A percentile compares a stretch with the other conserved stretches of the same genome.
These are phyloP conservation scores for Macropis europaea DNA, from an alignment of 2,888 invertebrate species.

Conservation along the genomic window DNA sequence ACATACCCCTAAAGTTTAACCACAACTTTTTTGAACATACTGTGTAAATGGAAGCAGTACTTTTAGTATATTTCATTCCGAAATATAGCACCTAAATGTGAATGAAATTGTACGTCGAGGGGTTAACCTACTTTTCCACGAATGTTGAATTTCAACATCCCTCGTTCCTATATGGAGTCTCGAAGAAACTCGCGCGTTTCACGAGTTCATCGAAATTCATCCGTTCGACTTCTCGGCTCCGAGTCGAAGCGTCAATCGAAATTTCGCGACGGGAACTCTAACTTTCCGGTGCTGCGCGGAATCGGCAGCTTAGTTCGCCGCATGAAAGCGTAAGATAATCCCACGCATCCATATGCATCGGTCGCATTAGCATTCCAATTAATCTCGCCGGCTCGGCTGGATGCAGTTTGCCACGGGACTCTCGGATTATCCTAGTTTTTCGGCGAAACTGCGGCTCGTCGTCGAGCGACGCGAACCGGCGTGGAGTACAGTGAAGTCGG, in stretches of 20 bases:
- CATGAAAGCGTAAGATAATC: conserved; percentile 14
- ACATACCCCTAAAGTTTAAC: too few species aligned
- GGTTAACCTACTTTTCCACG: not conserved
- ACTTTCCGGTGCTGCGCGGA: conserved; percentile 8
- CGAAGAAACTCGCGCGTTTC: conserved; percentile 19
- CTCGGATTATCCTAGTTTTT: conserved; percentile 43
- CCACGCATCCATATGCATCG: conserved; percentile 49
- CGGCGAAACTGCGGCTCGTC: not conserved
- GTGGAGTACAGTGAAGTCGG: conserved; percentile 64
- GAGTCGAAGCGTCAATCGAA: not conserved
- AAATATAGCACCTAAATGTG: too few species aligned
- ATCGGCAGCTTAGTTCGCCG: not conserved
- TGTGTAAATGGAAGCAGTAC: too few species aligned
- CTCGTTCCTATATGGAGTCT: too few species aligned
- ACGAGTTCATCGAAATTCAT: conserved; percentile 35
- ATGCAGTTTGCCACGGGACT: conserved; percentile 25
- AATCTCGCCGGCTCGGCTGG: conserved; percentile 22
- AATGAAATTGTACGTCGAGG: too few species aligned
- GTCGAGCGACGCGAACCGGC: conserved; percentile 31
- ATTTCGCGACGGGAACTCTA: conserved; percentile 4
- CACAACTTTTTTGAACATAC: too few species aligned
- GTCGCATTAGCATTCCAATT: conserved; percentile 48
- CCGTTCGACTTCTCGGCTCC: conserved; percentile 10
- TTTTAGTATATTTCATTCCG: too few species aligned
- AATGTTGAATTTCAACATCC: too few species aligned